Conservation (phyloP, 2,113 vertebrate species). For the Trematocara macrostoma region DNA sequence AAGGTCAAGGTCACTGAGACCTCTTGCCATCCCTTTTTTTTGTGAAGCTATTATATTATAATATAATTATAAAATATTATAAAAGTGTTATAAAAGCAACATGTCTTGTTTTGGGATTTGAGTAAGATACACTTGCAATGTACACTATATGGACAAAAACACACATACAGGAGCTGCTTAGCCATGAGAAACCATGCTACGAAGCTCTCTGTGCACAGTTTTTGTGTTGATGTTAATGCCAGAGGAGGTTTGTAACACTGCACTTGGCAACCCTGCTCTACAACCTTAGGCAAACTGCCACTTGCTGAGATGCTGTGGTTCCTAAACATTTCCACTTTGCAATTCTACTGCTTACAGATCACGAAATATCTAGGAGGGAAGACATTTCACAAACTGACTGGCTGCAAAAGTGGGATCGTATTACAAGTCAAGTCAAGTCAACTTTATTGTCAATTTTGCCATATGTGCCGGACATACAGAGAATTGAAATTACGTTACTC, state of each 20-base stretch:
- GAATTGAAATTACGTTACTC: no score
- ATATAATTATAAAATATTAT: not conserved
- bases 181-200: not conserved
- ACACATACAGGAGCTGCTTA: not conserved
- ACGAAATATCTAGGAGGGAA: not conserved
- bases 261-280: not conserved
- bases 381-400: not conserved
- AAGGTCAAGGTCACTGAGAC: not conserved
- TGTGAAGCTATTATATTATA: not conserved
- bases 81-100: not conserved
- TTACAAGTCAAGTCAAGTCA: not conserved
- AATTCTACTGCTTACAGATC: not conserved
- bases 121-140: accelerated
- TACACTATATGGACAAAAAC: not conserved
- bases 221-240: not conserved
- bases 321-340: not conserved
- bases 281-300: not conserved
- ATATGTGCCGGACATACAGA: no score
- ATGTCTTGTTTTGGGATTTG: not conserved
- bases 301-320: not conserved
- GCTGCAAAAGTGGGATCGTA: not conserved
- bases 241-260: not conserved
- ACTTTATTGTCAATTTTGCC: no score
- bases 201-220: not conserved
- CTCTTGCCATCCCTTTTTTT: not conserved